Base-by-base conservation (phyloP, 2,797 vertebrate genomes). In the Ptychadena robeensis region DNA sequence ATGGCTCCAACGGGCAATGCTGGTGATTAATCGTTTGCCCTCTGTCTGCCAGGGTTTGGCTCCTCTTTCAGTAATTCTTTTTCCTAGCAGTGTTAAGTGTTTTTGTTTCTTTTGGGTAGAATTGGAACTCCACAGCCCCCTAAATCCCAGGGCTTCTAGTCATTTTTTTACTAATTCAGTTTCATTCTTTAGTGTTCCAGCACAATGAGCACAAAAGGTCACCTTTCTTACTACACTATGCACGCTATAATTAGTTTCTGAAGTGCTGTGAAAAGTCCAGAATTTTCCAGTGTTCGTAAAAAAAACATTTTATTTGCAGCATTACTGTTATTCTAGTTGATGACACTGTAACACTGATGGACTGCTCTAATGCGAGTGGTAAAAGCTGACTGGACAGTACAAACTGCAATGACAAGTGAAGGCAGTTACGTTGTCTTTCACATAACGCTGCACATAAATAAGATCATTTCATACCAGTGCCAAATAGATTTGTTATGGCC, bases 401-500 rank as follows among this genome's bases (percentile, higher is more conserved):
- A 69, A 69, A 61, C 40, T 70, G 28, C 75, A 67, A 67, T 66
- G 37, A 79, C 38, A 78, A 72, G 63, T 73, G 40, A 68, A 73
- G 72, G 72, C 38, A 53, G 69, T 67, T 79, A 68, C 73, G 69
- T 65, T 63, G 32, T 65, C 34, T 68, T 44, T 38, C 27, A 30
- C 74, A 70, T 77, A 25, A 64, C 35, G 30, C 37, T 44, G 70
- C 28, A 63, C 15, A 15, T 67, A 84, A 74, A 68, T n/a, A 35
- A 80, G 64, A 67, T 68, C 61, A 59, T n/a, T 22, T 68, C 25
- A 69, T 27, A 73, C 40, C 37, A 67, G 44, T 67, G 77, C 32
- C 30, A 44, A 73, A 74, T 74, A 69, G 44, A 84, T 74, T 80
- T 82, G 59, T 77, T 72, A n/a, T 68, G 48, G 32, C 75, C 38